phyloP scores from a whole-genome alignment of 2,888 invertebrate species.

The Scaptomyza parva region DNA sequence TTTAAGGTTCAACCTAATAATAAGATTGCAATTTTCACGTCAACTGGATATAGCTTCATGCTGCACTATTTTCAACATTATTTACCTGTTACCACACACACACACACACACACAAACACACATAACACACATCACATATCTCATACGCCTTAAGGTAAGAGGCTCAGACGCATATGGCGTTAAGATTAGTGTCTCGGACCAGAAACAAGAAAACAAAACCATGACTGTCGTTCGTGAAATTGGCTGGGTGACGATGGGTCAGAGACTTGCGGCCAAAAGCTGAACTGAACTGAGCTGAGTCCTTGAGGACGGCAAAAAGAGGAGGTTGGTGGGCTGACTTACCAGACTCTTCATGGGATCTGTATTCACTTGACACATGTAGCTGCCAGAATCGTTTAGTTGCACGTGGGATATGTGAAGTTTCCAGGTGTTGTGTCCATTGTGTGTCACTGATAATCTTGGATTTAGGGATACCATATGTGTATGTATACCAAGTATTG shows the following conservation, averaged over 20 bases:
- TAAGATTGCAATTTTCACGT: not conserved
- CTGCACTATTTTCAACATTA: not conserved
- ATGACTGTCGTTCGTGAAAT: conserved; percentile 32
- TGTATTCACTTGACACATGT: conserved; percentile 97
- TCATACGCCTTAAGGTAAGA: conserved; percentile 39
- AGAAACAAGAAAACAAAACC: conserved; percentile 35
- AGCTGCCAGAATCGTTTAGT: conserved; percentile 95
- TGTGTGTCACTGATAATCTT: conserved; percentile 94
- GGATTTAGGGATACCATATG: conserved; percentile 95
- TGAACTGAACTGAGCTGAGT: not conserved
- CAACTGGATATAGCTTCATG: conserved; percentile 2
- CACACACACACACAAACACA: conserved; percentile 4
- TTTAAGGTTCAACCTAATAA: not conserved
- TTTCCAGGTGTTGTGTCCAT: conserved; percentile 97
- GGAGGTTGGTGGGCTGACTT: conserved; percentile 62
- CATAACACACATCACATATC: conserved; percentile 27
- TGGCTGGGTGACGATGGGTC: conserved; percentile 12
- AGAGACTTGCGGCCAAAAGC: conserved; percentile 2
- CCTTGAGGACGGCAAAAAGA: not conserved
- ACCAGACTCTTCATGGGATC: conserved; percentile 96
- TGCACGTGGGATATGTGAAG: conserved; percentile 95
- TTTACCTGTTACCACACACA: conserved; percentile 8
- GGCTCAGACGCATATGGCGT: conserved; percentile 58
- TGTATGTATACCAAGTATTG: conserved; percentile 94
- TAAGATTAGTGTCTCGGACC: conserved; percentile 51